A percentile compares a stretch with the other conserved stretches of the same genome.
Conservation (phyloP, 2,113 vertebrate species). For the Pedionomus torquatus region DNA sequence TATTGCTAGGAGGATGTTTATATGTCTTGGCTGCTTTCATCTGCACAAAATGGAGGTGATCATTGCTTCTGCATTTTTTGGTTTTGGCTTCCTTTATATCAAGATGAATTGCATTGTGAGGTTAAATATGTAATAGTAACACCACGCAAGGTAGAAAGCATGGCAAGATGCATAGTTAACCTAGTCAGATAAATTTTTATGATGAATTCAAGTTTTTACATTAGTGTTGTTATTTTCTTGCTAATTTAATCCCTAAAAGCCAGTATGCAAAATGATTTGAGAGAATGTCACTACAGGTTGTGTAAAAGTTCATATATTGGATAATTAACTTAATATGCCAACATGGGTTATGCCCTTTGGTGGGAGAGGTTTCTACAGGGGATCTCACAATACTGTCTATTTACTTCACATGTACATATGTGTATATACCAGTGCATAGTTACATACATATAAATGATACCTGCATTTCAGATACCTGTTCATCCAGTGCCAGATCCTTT, state of each 20-base stretch:
- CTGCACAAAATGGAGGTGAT: not conserved
- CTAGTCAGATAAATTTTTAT: not conserved
- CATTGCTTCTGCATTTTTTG: not conserved
- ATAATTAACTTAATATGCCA: not conserved
- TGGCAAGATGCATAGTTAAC: not conserved
- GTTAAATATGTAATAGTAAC: not conserved
- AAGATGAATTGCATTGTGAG: not conserved
- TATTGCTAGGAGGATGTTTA: not conserved
- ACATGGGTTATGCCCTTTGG: not conserved
- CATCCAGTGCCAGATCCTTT: slow-evolving; percentile 98
- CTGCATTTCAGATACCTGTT: slow-evolving; percentile 91
- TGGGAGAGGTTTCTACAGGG: not conserved
- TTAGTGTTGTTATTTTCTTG: not conserved
- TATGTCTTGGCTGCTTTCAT: not conserved
- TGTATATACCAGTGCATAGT: not conserved
- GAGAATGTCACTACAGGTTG: not conserved
- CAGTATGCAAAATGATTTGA: not conserved
- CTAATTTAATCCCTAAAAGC: not conserved
- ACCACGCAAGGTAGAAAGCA: not conserved
- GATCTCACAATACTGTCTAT: not conserved
- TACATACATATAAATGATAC: not conserved
- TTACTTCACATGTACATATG: not conserved
- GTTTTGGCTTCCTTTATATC: not conserved
- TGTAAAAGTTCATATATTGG: not conserved
- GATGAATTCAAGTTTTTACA: not conserved